Conservation (phyloP, 2,888 invertebrate species). For the Lochmaea crataegi region DNA sequence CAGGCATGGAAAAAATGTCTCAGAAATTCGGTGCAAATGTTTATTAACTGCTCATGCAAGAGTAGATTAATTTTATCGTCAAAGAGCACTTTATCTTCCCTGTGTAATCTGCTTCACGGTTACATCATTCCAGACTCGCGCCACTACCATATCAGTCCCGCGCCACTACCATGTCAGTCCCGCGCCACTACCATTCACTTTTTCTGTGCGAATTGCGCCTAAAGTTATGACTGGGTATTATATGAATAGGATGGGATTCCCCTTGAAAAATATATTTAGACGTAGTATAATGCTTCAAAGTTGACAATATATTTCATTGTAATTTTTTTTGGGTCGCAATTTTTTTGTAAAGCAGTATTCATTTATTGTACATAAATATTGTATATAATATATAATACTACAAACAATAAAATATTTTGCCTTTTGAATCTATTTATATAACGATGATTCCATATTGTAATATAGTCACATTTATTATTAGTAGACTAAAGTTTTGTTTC, state of each 20-base stretch:
- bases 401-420: conserved; percentile 47
- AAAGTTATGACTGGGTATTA: conserved; percentile 19
- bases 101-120: too few species aligned
- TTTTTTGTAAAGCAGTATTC: conserved; percentile 52
- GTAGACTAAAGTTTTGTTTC: conserved; percentile 22
- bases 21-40: too few species aligned
- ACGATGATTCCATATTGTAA: conserved; percentile 51
- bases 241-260: conserved; percentile 5
- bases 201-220: too few species aligned
- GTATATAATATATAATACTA: conserved; percentile 51
- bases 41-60: too few species aligned
- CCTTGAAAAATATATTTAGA: conserved; percentile 28
- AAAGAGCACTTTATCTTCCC: too few species aligned
- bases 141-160: too few species aligned
- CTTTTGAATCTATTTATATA: conserved; percentile 50
- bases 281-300: conserved; percentile 30
- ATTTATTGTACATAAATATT: conserved; percentile 56
- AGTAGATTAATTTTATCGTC: too few species aligned
- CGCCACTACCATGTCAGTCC: too few species aligned
- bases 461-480: conserved; percentile 45
- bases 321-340: conserved; percentile 21
- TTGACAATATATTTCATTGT: conserved; percentile 39
- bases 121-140: too few species aligned
- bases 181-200: too few species aligned
- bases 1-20: too few species aligned